Conservation (phyloP, 1,140 invertebrate species). For the Orchesella cincta region DNA sequence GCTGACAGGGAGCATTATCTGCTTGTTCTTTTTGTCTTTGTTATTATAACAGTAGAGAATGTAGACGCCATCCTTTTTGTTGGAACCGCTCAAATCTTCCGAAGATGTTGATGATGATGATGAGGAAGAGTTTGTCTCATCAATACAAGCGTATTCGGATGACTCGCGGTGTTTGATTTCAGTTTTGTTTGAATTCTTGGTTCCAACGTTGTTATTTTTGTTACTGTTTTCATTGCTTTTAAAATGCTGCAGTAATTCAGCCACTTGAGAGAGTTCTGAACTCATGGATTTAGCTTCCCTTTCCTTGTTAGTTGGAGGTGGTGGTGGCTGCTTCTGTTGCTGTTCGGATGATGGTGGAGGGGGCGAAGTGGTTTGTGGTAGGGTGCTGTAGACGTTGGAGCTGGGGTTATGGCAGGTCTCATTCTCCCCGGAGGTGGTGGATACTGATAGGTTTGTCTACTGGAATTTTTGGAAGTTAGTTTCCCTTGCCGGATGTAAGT, state of each 20-base stretch:
- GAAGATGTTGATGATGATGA: background rate
- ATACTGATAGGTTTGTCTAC: background rate
- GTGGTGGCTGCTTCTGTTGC: background rate
- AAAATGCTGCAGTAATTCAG: background rate
- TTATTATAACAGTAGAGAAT: conserved; percentile 48
- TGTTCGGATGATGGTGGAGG: background rate
- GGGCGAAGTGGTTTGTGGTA: background rate
- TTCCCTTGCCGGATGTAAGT: conserved; percentile 17
- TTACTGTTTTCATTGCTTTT: background rate
- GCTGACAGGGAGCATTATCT: conserved; percentile 27
- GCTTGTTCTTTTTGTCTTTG: conserved; percentile 16
- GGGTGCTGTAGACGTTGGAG: background rate
- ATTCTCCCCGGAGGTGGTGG: background rate
- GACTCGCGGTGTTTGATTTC: background rate
- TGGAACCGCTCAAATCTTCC: background rate
- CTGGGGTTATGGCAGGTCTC: background rate
- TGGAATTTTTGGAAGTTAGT: background rate
- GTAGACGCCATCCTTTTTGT: conserved; percentile 40
- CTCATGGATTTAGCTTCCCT: background rate
- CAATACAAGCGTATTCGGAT: conserved; percentile 24
- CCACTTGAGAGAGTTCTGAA: background rate
- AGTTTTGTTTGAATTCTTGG: background rate
- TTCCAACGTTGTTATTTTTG: background rate
- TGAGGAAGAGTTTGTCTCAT: background rate
- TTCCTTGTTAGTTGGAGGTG: background rate